Evolutionary conservation across 2,888 invertebrate genomes (phyloP).

Genomic region (Ectropis crepuscularia): DNA sequence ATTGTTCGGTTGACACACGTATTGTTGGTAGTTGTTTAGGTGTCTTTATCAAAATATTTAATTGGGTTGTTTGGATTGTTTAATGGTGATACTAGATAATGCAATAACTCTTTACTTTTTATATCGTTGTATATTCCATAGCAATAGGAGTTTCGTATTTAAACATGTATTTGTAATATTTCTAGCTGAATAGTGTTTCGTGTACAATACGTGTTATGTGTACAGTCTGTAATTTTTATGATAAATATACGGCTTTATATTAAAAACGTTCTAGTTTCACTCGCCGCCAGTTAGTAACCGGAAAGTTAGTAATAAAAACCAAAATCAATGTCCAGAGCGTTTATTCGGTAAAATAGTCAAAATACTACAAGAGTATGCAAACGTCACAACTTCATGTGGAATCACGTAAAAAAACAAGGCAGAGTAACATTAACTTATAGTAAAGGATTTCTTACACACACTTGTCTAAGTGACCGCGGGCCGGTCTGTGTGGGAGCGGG

Average conservation of each 20-base stretch:
- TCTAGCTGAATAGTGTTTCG: conserved; percentile 56
- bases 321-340: conserved; percentile 71
- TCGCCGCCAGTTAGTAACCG: conserved; percentile 7
- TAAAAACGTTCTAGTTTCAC: conserved; percentile 48
- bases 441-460: conserved; percentile 71
- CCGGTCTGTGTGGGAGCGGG: conserved; percentile 7
- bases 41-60: conserved; percentile 60
- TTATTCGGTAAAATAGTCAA: conserved; percentile 84
- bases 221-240: conserved; percentile 69
- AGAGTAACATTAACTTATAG: conserved; percentile 64
- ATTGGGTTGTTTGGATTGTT: conserved; percentile 64
- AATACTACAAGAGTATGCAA: conserved; percentile 84
- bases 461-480: conserved; percentile 58
- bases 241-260: conserved; percentile 77
- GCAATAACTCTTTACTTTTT: conserved; percentile 62
- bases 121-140: conserved; percentile 56
- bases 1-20: conserved; percentile 56
- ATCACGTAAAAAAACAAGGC: conserved; percentile 81
- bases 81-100: conserved; percentile 77
- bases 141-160: conserved; percentile 63
- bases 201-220: conserved; percentile 74
- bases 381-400: conserved; percentile 82
- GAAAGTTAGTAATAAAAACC: conserved; percentile 32
- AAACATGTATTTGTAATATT: conserved; percentile 39
- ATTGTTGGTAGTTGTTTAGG: conserved; percentile 63